These are phyloP conservation scores for Cyclophora punctaria DNA, from an alignment of 2,888 invertebrate species.

Conservation along the genomic window DNA sequence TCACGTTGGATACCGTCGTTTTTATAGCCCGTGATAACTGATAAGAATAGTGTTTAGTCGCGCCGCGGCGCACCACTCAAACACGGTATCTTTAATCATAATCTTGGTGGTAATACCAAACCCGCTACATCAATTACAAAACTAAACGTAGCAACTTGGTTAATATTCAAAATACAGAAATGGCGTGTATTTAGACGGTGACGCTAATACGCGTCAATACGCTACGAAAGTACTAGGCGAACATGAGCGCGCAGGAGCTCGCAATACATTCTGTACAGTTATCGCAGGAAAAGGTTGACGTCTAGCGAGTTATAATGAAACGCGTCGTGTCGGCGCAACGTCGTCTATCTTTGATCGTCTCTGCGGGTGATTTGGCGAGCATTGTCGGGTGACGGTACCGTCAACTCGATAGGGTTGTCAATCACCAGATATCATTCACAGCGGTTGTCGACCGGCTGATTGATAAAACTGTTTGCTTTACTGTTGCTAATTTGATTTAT, in stretches of 20 bases:
- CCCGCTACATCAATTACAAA: too few relatives aligned
- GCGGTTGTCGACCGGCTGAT: constrained; percentile 13
- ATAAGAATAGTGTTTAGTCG: too few relatives aligned
- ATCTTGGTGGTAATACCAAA: too few relatives aligned
- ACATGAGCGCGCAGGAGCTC: constrained; percentile 10
- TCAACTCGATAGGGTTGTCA: constrained; percentile 37
- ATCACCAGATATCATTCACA: constrained; percentile 19
- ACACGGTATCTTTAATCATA: too few relatives aligned
- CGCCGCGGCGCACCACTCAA: too few relatives aligned
- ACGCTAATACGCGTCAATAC: constrained; percentile 15
- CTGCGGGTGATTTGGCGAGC: constrained; percentile 64
- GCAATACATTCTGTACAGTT: background rate
- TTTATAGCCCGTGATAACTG: too few relatives aligned
- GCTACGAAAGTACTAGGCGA: constrained; percentile 20
- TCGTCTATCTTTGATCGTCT: constrained; percentile 22
- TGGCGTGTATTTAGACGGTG: background rate
- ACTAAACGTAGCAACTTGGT: too few relatives aligned
- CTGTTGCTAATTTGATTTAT: constrained; percentile 11
- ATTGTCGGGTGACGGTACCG: constrained; percentile 35
- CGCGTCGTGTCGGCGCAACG: constrained; percentile 33
- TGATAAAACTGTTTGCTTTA: constrained; percentile 11
- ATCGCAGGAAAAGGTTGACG: constrained; percentile 28
- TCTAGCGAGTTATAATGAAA: constrained; percentile 29
- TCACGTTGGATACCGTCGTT: too few relatives aligned
- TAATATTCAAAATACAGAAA: too few relatives aligned